Conservation (phyloP, 2,113 vertebrate genomes). For the Eupsittula cactorum region DNA sequence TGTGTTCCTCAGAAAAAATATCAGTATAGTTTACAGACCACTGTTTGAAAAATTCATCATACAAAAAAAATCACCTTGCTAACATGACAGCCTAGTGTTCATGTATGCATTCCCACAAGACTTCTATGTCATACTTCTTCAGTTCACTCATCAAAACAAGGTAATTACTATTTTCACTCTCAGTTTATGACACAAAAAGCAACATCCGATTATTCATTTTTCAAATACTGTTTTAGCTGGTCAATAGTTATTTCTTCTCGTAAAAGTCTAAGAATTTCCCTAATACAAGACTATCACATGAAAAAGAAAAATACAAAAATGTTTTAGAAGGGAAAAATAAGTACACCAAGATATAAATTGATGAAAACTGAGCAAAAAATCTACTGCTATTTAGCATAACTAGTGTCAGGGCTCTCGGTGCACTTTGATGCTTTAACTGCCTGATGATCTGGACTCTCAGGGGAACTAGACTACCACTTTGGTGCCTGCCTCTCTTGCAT, state of each 20-base stretch:
- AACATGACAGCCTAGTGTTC: conserved; percentile 65
- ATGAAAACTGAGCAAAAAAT: not conserved
- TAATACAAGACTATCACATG: not conserved
- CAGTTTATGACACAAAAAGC: conserved; percentile 2
- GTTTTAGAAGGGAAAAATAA: not conserved
- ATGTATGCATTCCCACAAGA: conserved; percentile 35
- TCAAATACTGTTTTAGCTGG: conserved; percentile 2
- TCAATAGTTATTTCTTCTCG: not conserved
- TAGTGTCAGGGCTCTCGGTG: not conserved
- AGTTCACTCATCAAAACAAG: conserved; percentile 67
- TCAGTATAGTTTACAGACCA: conserved; percentile 6
- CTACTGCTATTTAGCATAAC: not conserved
- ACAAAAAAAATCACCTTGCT: conserved; percentile 60
- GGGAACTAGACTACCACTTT: accelerated
- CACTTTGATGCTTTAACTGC: not conserved
- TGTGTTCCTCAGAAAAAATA: not conserved
- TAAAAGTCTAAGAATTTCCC: not conserved
- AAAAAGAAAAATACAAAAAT: not conserved
- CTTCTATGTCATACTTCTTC: conserved; percentile 35
- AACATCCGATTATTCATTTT: conserved; percentile 1
- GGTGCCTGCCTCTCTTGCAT: not conserved
- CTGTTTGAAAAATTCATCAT: conserved; percentile 41
- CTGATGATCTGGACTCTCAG: too few species aligned
- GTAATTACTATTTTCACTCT: conserved; percentile 52
- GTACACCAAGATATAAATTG: not conserved